A percentile compares a stretch with the other conserved stretches of the same genome.
phyloP scores from a whole-genome alignment of 2,888 invertebrate genomes.

The Troilus luridus region DNA sequence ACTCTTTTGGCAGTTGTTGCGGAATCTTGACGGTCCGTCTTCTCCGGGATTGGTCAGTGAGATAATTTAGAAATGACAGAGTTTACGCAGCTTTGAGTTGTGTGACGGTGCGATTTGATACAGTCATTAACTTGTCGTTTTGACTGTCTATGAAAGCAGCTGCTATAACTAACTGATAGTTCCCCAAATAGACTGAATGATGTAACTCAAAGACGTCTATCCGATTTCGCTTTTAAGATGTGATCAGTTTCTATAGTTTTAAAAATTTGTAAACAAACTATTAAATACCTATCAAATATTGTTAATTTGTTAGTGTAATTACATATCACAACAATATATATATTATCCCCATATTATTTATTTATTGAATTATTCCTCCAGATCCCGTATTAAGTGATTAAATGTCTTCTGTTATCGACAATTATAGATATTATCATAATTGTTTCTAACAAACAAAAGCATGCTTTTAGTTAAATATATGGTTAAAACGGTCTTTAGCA shows the following conservation, averaged over 20 bases:
- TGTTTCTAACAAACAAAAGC: background rate
- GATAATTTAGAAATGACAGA: slow-evolving; percentile 30
- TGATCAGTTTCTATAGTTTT: too few relatives aligned
- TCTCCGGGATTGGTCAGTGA: background rate
- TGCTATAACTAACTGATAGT: background rate
- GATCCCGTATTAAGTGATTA: too few relatives aligned
- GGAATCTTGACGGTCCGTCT: slow-evolving; percentile 34
- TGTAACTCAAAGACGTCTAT: background rate
- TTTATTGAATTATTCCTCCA: too few relatives aligned
- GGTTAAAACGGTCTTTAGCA: background rate
- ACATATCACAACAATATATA: too few relatives aligned
- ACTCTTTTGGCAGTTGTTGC: slow-evolving; percentile 42
- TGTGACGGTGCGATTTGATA: slow-evolving; percentile 35
- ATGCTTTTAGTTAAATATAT: background rate
- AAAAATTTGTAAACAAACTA: too few relatives aligned
- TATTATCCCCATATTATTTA: too few relatives aligned
- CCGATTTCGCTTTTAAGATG: too few relatives aligned
- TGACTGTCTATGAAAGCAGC: background rate
- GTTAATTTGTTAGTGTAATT: too few relatives aligned
- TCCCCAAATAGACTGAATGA: background rate
- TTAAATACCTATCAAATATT: too few relatives aligned
- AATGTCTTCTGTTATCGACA: too few relatives aligned
- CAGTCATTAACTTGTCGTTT: background rate
- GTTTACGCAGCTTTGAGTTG: slow-evolving; percentile 3
- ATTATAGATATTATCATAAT: too few relatives aligned